Conservation (phyloP, 2,113 vertebrate genomes). For the Empidonax alnorum region DNA sequence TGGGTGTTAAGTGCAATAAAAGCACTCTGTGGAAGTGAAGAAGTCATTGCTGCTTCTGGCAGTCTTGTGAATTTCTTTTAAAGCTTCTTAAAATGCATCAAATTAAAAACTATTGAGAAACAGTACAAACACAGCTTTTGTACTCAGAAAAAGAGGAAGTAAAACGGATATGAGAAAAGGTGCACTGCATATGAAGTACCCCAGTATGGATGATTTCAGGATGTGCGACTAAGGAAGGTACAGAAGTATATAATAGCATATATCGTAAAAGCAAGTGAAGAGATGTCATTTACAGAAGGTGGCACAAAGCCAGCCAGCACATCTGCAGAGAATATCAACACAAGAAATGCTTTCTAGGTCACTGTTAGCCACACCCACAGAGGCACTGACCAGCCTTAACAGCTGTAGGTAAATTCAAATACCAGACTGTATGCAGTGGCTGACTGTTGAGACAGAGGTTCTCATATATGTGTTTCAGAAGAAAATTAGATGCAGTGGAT, state of each 20-base stretch:
- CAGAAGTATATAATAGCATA: not conserved
- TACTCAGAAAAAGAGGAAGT: not conserved
- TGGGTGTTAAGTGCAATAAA: not conserved
- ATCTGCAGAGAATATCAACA: not conserved
- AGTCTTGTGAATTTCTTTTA: not conserved
- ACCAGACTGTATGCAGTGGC: not conserved
- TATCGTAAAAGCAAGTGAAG: not conserved
- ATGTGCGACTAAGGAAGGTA: not conserved
- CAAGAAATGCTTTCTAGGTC: not conserved
- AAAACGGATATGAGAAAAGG: not conserved
- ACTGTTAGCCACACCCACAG: not conserved
- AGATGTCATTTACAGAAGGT: not conserved
- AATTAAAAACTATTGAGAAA: not conserved
- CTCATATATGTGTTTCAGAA: rapidly evolving
- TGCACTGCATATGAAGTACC: not conserved
- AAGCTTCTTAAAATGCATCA: conserved; percentile 4
- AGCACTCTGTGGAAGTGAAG: not conserved
- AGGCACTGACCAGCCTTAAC: not conserved
- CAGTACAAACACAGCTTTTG: not conserved
- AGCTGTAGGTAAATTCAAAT: not conserved
- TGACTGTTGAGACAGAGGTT: not conserved
- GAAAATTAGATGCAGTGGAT: not conserved
- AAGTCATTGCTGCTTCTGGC: not conserved
- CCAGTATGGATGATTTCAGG: not conserved
- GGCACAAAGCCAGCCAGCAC: not conserved